phyloP scores from a whole-genome alignment of 2,888 invertebrate species.

The Harmothoe impar region DNA sequence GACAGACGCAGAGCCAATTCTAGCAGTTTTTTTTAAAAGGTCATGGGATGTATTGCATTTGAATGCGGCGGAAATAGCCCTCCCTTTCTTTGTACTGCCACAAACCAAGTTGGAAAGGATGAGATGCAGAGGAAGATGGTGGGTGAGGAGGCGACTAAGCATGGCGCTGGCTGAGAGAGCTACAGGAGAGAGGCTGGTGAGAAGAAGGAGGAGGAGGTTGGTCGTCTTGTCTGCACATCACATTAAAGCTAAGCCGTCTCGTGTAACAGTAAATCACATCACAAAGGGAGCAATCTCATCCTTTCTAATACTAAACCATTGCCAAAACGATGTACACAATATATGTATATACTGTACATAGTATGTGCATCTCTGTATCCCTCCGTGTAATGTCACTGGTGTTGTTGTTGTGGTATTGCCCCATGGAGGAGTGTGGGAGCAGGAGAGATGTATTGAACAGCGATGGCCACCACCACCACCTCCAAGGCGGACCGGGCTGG shows the following conservation, averaged over 20 bases:
- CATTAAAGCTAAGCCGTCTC: neutral
- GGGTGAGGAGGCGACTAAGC: neutral
- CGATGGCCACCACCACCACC: neutral
- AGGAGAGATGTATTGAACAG: conserved; percentile 29
- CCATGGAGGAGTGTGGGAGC: neutral
- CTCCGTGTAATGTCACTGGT: too few relatives aligned
- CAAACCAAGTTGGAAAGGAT: too few relatives aligned
- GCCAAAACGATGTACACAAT: too few relatives aligned
- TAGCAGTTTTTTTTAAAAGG: too few relatives aligned
- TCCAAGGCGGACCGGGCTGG: neutral
- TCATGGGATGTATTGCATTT: too few relatives aligned
- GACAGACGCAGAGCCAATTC: neutral
- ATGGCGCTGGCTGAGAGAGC: neutral
- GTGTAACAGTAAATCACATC: neutral
- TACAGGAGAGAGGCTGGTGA: neutral
- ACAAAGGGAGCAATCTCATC: too few relatives aligned
- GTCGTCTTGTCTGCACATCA: conserved; percentile 40
- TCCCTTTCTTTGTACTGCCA: too few relatives aligned
- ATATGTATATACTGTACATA: too few relatives aligned
- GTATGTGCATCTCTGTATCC: too few relatives aligned
- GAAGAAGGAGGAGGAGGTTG: neutral
- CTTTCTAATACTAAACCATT: too few relatives aligned
- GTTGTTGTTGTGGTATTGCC: neutral
- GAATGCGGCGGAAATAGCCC: too few relatives aligned
- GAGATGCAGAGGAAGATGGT: neutral